Conservation (phyloP, 2,888 invertebrate genomes). For the Pristionchus entomophagus region DNA sequence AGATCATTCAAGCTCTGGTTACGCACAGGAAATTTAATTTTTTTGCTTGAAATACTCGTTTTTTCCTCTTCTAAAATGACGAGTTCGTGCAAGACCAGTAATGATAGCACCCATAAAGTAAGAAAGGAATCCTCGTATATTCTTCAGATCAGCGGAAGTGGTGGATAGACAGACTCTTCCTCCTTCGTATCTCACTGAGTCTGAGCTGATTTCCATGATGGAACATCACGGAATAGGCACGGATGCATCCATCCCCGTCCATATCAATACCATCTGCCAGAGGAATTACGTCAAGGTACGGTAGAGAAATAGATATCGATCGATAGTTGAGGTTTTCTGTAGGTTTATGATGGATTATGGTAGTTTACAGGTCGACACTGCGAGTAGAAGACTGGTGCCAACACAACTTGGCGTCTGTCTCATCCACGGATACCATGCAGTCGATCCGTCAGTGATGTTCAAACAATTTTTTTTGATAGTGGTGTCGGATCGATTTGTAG, state of each 20-base stretch:
- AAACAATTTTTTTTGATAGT: too few species aligned
- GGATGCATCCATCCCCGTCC: conserved; percentile 98
- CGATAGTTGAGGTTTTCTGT: background rate
- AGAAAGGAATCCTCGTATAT: too few species aligned
- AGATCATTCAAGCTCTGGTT: too few species aligned
- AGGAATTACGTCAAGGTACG: conserved; percentile 92
- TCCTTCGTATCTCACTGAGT: conserved; percentile 96
- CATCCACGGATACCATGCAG: conserved; percentile 88
- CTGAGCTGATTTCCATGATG: conserved; percentile 96
- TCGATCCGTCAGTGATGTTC: conserved; percentile 82
- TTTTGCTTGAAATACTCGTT: too few species aligned
- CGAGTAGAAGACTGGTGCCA: conserved; percentile 89
- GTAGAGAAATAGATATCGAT: background rate
- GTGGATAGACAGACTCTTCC: conserved; percentile 92
- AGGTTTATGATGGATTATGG: background rate
- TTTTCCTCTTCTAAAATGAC: too few species aligned
- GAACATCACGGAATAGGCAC: conserved; percentile 99
- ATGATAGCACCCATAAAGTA: too few species aligned
- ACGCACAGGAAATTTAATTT: too few species aligned
- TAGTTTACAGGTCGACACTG: conserved; percentile 80
- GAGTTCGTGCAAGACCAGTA: too few species aligned
- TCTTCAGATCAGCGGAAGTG: conserved; percentile 83
- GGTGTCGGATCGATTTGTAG: too few species aligned
- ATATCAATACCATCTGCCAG: conserved; percentile 98
- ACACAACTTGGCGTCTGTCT: conserved; percentile 96